Base-by-base conservation (phyloP, 2,888 invertebrate genomes). In the Pogonocherus hispidulus region DNA sequence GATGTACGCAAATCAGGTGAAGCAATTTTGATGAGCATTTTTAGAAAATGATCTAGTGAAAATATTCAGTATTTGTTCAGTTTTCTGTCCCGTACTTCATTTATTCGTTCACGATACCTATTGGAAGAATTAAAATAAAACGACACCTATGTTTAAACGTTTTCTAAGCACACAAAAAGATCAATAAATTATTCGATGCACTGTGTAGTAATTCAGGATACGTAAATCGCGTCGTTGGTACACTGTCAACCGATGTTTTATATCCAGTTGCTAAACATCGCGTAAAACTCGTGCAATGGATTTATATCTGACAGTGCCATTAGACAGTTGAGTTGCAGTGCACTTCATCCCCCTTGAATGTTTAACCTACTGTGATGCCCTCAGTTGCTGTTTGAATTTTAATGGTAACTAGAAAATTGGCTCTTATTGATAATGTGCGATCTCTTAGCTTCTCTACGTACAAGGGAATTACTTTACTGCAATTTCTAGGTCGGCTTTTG, bases 181-280 rank as follows among this genome's bases (percentile, higher is more conserved):
- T 27, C 27, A 3, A 8, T 27, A 27, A 52, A 16, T 52, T 62
- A 67, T 51, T 67, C 54, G 54, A 35, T 67, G 56, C 54, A 44
- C 35, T 60, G 60, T 54, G 63, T 67, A 66, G 69, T 69, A 72
- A 72, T 67, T 72, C 66, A 70, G 66, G 63, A 51, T 55, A 35
- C 54, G 66, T 64, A 56, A 68, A 69, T 69, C 64, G 67, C 69
- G 60, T 52, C 62, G 62, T 63, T 59, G 54, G 63, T 68, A 49
- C 62, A 46, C 65, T 67, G 69, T 69, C 69, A 66, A 35, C 67
- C 63, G 32, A 32, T 63, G 63, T 71, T 73, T 69, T 66, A 68
- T 71, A 70, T 57, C 68, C 63, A 62, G 71, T 71, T 69, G 66
- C 69, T 66, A 74, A 70, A 72, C 68, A 72, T 69, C 66, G 71